Conservation (phyloP, 2,888 invertebrate species). For the Lepidochitona cinerea region DNA sequence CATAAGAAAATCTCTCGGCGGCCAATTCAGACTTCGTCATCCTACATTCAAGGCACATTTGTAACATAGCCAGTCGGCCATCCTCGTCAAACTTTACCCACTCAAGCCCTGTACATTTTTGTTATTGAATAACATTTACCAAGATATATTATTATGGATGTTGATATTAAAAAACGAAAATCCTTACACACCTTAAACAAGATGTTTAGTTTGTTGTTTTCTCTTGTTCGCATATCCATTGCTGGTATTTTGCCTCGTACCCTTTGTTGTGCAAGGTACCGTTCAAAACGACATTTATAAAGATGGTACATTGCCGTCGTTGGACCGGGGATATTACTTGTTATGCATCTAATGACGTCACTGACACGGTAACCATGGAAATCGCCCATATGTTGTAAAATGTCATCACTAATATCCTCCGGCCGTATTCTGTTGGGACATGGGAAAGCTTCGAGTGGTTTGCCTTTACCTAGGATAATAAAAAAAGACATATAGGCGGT, state of each 20-base stretch:
- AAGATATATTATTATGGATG: too few species aligned
- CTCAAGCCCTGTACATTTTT: too few species aligned
- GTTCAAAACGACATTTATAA: constrained; percentile 42
- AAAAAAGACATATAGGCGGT: background rate
- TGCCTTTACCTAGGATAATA: constrained; percentile 40
- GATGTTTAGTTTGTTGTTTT: background rate
- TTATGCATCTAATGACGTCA: constrained; percentile 62
- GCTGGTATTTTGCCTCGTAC: constrained; percentile 24
- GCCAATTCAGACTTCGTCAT: too few species aligned
- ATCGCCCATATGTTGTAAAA: constrained; percentile 64
- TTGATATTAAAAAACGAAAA: too few species aligned
- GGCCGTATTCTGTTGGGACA: constrained; percentile 60
- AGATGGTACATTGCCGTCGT: constrained; percentile 64
- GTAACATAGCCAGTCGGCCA: too few species aligned
- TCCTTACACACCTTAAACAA: background rate
- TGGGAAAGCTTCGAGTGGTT: constrained; percentile 48
- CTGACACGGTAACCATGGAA: constrained; percentile 57
- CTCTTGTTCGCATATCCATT: background rate
- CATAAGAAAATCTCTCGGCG: too few species aligned
- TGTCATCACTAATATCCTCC: constrained; percentile 54
- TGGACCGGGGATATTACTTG: constrained; percentile 60
- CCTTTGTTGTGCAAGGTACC: constrained; percentile 33
- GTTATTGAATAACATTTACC: too few species aligned
- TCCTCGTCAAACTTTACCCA: too few species aligned
- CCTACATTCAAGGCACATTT: too few species aligned